Percentiles rank a stretch among this genome's conserved stretches.
Evolutionary conservation across 2,797 vertebrate genomes (phyloP).

Genomic region (Enteromius viviparus): DNA sequence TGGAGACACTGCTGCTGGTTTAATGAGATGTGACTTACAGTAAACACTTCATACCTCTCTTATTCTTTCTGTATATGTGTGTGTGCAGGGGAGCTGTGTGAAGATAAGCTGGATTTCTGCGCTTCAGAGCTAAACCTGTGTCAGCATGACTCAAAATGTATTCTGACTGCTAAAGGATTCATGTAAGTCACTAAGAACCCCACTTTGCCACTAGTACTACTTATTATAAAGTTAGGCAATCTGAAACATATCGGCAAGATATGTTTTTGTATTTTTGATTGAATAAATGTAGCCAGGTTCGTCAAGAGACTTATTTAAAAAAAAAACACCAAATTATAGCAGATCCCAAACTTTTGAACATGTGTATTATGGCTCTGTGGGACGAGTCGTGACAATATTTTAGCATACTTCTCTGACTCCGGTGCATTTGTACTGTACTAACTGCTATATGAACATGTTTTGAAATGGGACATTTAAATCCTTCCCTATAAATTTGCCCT

Average conservation of each 20-base stretch:
- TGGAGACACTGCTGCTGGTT: neutral
- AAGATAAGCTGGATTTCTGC: constrained; percentile 97
- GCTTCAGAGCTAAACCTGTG: constrained; percentile 93
- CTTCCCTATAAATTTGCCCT: neutral
- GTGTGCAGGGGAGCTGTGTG: constrained; percentile 91
- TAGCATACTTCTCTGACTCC: neutral
- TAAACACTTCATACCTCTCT: neutral
- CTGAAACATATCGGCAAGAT: neutral
- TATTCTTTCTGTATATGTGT: constrained; percentile 47
- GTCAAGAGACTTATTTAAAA: no score
- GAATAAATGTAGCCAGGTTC: no score
- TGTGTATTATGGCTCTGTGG: neutral
- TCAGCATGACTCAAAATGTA: constrained; percentile 96
- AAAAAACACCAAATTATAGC: no score
- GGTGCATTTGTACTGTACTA: neutral
- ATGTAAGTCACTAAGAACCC: constrained; percentile 81
- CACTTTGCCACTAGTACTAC: neutral
- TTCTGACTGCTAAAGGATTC: constrained; percentile 89
- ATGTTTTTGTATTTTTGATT: no score
- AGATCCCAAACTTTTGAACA: neutral
- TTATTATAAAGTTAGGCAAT: neutral
- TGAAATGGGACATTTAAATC: constrained; percentile 12
- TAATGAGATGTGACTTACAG: neutral
- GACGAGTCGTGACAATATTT: neutral
- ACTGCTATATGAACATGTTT: constrained; percentile 10